Evolutionary conservation across 2,113 vertebrate species (phyloP).

Genomic region (Epinephelus fuscoguttatus): DNA sequence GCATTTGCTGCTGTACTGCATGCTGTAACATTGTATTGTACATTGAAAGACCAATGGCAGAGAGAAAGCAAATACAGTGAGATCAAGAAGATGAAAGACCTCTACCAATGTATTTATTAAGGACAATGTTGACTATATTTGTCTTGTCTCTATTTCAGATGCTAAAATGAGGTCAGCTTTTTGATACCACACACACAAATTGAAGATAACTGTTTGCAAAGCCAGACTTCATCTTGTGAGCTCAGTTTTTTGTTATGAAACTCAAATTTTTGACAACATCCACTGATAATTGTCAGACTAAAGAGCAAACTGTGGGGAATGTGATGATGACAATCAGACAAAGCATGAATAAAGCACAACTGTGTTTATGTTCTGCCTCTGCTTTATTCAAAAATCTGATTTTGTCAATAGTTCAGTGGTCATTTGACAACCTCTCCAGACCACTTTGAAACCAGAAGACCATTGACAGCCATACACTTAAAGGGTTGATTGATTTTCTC

Average conservation of each 20-base stretch:
- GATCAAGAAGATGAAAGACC: not conserved
- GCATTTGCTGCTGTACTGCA: not conserved
- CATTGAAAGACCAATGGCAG: not conserved
- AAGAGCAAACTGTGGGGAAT: not conserved
- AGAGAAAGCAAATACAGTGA: not conserved
- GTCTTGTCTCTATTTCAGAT: not conserved
- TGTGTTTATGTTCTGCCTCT: no score
- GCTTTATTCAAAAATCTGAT: no score
- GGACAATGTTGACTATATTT: not conserved
- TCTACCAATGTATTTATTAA: not conserved
- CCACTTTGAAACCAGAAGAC: not conserved
- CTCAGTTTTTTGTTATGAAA: not conserved
- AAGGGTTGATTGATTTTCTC: not conserved
- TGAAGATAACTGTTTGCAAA: not conserved
- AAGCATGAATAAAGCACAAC: no score
- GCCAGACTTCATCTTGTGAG: not conserved
- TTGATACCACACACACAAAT: not conserved
- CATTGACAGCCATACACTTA: not conserved
- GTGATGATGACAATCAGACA: not conserved
- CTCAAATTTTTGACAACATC: not conserved
- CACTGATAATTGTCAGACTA: not conserved
- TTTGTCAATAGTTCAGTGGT: not conserved
- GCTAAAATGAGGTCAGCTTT: not conserved
- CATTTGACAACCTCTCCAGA: not conserved
- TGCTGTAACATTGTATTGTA: not conserved